Evolutionary conservation across 2,113 vertebrate genomes (phyloP), one percentile per base, ranked within the genome.

Genomic region (Budorcas taxicolor): DNA sequence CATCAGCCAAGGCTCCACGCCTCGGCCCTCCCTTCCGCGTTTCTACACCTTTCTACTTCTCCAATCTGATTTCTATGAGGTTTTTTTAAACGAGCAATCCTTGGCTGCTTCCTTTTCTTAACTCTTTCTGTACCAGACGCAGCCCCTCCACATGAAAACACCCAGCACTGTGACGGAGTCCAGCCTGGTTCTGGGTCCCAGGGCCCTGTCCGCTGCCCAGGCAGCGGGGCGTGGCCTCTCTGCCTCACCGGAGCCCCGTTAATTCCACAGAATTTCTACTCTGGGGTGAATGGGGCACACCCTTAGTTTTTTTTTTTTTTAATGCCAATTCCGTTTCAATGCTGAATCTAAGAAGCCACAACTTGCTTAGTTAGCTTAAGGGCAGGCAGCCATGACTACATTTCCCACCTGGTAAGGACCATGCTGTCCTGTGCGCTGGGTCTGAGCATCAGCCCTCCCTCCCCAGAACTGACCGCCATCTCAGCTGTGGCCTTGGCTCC

Each of bases 101-200:
- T 95, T 40, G 98, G 98, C 98, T 98, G 98, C 98, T 98, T 98
- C 97, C 9, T 98, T 98, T 99, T 98, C 23, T 98, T 98, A 98
- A 85, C 97, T 78, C 95, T 98, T 98, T 97, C 94, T 86, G 94
- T 97, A 71, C 27, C 82, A 94, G 98, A 98, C 16, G 98, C 98
- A 98, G 98, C 98, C 98, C 78, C 96, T 98, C 98, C 97, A 95
- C 98, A 83, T 96, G 98, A 96, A 97, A 98, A 91, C 97, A 96
- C 97, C 82, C 98, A 99, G 98, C 99, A 99, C 99, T 99, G 99
- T 99, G 99, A 99, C 95, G 29, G 67, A 97, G 93, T 98, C 97
- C 98, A 97, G 97, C 97, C 97, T 90, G 98, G 98, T 94, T 96
- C 98, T 91, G 97, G 96, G 97, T 98, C 97, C 97, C 40, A 4